Percentiles rank a stretch among this genome's conserved stretches.
phyloP scores from a whole-genome alignment of 2,888 invertebrate genomes.

The Dryomyza anilis region DNA sequence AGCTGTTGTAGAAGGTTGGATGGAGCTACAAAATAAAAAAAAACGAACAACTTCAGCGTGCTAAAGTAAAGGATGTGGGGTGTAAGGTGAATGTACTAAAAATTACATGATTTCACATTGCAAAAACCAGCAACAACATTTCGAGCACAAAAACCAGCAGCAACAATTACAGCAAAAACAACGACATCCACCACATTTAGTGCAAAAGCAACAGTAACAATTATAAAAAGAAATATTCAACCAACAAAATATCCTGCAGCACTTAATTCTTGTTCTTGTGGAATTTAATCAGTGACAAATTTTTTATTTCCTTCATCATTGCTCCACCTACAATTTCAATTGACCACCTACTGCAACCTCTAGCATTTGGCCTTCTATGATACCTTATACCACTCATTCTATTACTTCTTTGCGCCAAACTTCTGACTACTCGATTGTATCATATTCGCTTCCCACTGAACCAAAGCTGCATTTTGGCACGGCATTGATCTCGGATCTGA shows the following conservation, averaged over 20 bases:
- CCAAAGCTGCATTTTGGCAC: too few species aligned
- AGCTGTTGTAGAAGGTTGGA: not conserved
- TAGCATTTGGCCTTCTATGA: not conserved
- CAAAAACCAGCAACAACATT: too few species aligned
- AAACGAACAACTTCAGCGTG: too few species aligned
- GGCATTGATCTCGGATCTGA: too few species aligned
- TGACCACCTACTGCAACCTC: not conserved
- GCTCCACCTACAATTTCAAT: too few species aligned
- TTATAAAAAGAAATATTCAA: not conserved
- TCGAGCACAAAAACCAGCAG: not conserved
- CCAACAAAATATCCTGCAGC: constrained; percentile 3
- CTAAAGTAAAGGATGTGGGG: too few species aligned
- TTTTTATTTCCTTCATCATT: constrained; percentile 9
- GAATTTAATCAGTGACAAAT: constrained; percentile 21
- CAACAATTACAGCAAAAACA: not conserved
- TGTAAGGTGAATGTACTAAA: not conserved
- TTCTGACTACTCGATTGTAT: too few species aligned
- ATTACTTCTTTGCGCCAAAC: too few species aligned
- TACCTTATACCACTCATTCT: too few species aligned
- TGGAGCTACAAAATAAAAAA: too few species aligned
- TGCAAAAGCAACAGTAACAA: not conserved
- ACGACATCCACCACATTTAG: too few species aligned
- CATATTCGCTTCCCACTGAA: too few species aligned
- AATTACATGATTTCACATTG: constrained; percentile 3
- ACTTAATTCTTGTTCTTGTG: constrained; percentile 18